These are phyloP conservation scores for Arbacia lixula DNA, from an alignment of 53 echinoderm and acorn worm genomes.

Conservation along the genomic window DNA sequence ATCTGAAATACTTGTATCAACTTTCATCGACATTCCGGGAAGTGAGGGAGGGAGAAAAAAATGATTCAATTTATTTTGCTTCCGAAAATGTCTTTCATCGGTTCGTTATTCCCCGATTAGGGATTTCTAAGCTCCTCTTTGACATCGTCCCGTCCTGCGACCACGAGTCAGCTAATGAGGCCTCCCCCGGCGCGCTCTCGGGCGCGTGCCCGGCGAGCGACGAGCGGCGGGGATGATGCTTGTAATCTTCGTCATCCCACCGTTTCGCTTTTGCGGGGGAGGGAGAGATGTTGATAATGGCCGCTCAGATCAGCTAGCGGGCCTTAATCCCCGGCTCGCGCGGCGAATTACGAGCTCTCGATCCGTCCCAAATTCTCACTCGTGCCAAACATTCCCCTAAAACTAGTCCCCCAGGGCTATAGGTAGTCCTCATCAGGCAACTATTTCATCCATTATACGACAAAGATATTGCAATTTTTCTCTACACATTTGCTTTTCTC, in stretches of 20 bases:
- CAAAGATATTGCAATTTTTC: conserved; percentile 24
- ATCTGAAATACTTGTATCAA: no score
- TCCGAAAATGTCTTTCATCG: background rate
- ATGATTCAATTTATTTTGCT: no score
- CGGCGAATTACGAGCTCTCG: conserved; percentile 41
- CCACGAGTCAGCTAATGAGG: conserved; percentile 32
- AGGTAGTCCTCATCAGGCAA: background rate
- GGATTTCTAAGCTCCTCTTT: background rate
- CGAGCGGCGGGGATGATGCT: conserved; percentile 10
- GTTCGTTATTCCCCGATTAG: background rate
- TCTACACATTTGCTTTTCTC: background rate
- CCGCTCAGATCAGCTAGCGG: no score
- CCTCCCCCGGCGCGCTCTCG: conserved; percentile 13
- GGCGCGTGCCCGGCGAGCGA: conserved; percentile 44
- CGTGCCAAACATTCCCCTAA: background rate
- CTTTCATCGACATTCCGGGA: no score
- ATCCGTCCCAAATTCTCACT: conserved; percentile 33
- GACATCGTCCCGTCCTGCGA: background rate
- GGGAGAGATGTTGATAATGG: background rate
- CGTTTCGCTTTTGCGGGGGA: background rate
- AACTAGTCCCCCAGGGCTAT: conserved; percentile 35
- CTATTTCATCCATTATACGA: conserved; percentile 27
- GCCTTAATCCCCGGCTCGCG: conserved; percentile 47
- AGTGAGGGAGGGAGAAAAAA: background rate
- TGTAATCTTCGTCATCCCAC: conserved; percentile 17